Base-by-base conservation (phyloP, 2,888 invertebrate genomes). In the Linnaemya tessellans region DNA sequence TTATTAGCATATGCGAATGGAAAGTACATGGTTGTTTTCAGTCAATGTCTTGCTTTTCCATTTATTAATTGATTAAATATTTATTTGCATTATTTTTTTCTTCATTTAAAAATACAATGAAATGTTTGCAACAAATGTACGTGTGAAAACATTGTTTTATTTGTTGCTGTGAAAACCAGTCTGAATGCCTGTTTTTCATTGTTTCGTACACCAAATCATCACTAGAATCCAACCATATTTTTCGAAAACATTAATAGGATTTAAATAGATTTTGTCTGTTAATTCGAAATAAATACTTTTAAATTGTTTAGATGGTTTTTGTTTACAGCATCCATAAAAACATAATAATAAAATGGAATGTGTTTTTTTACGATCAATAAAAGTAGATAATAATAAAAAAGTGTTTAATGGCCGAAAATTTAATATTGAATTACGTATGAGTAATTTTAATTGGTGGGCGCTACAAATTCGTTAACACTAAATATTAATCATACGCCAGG, bases 91-190 rank as follows among this genome's bases (percentile, higher is more conserved):
- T 56, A 10, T 22, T 56, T 30, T 30, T 35, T 20, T 9, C 58
- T 46, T 30, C 30, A 43, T 30, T 58, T 25, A 35, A 22, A 30
- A 46, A 35, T 15, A 43, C 15, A 43, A 73, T 13, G 18, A 25
- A 73, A 73, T 30, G 60, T 60, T 58, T 71, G 43, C 71, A 58
- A 71, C 58, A 58, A n/a, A n/a, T n/a, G n/a, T n/a, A n/a, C n/a
- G n/a, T n/a, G n/a, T n/a, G n/a, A n/a, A n/a, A n/a, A n/a, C n/a
- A n/a, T n/a, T n/a, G n/a, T n/a, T n/a, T n/a, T n/a, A n/a, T n/a
- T n/a, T n/a, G n/a, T n/a, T n/a, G n/a, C n/a, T n/a, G n/a, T n/a
- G n/a, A n/a, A n/a, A n/a, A n/a, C n/a, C n/a, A n/a, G n/a, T n/a
- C n/a, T n/a, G n/a, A n/a, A n/a, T n/a, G n/a, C n/a, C n/a, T n/a